phyloP scores from a whole-genome alignment of 2,113 vertebrate genomes.

The Chionis minor region DNA sequence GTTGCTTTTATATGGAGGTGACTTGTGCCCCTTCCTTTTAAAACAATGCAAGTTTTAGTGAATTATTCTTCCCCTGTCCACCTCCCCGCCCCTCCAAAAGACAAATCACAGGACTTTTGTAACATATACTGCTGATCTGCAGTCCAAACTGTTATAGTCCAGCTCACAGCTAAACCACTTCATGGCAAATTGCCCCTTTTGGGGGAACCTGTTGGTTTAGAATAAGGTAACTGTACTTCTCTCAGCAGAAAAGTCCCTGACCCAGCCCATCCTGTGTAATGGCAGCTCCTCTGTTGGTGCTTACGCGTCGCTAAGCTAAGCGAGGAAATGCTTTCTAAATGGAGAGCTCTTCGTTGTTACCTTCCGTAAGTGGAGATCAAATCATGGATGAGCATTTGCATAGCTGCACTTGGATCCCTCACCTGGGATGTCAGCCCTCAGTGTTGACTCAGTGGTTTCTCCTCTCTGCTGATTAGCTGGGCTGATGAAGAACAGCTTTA shows the following conservation, averaged over 20 bases:
- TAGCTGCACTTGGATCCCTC: constrained; percentile 8
- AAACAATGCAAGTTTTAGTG: neutral
- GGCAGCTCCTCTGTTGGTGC: neutral
- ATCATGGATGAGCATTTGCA: constrained; percentile 39
- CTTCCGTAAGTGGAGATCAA: constrained; percentile 27
- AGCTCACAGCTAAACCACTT: neutral
- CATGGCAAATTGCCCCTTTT: neutral
- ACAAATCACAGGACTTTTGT: neutral
- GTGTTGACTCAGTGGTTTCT: constrained; percentile 55
- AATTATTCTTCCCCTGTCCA: neutral
- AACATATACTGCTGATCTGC: neutral
- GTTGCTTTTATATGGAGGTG: neutral
- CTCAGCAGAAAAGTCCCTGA: neutral
- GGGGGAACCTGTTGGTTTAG: neutral
- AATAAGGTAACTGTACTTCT: neutral
- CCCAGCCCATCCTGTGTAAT: neutral
- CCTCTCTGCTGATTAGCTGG: constrained; percentile 48
- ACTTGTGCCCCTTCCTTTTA: neutral
- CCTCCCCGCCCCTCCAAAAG: neutral
- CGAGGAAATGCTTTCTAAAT: neutral
- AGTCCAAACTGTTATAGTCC: neutral
- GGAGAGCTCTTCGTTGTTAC: constrained; percentile 28
- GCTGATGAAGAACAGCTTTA: constrained; percentile 43
- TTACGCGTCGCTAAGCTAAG: neutral
- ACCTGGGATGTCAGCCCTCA: neutral